Conservation (phyloP, 2,113 vertebrate species). For the Chionomys nivalis region DNA sequence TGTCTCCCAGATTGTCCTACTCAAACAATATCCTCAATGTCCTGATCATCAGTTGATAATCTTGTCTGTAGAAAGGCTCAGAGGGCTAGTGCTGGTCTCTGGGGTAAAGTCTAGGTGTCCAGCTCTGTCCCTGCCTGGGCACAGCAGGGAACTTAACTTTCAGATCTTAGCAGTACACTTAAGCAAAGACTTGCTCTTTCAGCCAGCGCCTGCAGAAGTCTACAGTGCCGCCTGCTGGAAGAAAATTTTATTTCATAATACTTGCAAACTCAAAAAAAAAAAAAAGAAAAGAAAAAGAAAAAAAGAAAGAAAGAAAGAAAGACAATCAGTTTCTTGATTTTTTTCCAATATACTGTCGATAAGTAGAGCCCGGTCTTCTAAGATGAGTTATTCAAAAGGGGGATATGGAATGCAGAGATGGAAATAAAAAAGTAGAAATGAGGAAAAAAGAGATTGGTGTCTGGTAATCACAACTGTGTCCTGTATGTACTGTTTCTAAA, state of each 20-base stretch:
- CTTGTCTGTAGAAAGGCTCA: neutral
- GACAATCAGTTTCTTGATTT: neutral
- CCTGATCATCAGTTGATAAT: neutral
- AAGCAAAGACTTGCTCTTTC: fast-evolving
- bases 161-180: fast-evolving
- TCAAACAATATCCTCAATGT: neutral
- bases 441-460: neutral
- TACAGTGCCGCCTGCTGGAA: slow-evolving; percentile 63
- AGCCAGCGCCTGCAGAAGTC: neutral
- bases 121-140: neutral
- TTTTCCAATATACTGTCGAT: neutral
- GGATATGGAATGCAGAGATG: too few species aligned
- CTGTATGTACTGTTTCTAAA: neutral
- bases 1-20: neutral
- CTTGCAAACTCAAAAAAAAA: neutral
- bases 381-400: neutral
- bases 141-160: neutral
- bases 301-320: neutral
- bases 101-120: neutral
- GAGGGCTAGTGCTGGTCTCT: neutral
- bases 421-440: neutral
- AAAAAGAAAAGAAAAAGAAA: neutral
- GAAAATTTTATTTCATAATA: slow-evolving; percentile 12
- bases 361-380: neutral
- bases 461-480: neutral